Evolutionary conservation across 2,797 vertebrate species (phyloP).

Genomic region (Allobates femoralis): DNA sequence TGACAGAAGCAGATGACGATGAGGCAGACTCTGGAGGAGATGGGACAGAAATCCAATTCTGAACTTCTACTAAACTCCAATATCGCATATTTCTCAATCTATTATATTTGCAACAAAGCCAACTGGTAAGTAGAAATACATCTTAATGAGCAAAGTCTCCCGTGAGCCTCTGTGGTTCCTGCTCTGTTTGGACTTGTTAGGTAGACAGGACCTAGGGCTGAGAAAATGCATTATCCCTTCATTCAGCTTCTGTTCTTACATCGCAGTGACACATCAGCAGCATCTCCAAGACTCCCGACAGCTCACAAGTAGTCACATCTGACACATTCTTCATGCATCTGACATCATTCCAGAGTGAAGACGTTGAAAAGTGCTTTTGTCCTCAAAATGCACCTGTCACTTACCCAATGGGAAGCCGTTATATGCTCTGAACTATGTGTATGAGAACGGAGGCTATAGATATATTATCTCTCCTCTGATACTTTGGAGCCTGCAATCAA

Average conservation of each 20-base stretch:
- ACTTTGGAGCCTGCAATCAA: background rate
- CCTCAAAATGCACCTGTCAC: constrained; percentile 26
- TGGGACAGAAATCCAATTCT: too few species aligned
- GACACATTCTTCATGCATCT: constrained; percentile 25
- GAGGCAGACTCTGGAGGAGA: too few species aligned
- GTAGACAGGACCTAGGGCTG: constrained; percentile 55
- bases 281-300: constrained; percentile 41
- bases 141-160: constrained; percentile 13
- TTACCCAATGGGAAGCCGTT: background rate
- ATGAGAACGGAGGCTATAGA: background rate
- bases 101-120: background rate
- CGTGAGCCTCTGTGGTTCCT: background rate
- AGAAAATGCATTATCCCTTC: constrained; percentile 23
- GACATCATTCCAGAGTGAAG: constrained; percentile 33
- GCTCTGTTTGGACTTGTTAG: constrained; percentile 47
- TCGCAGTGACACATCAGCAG: constrained; percentile 56
- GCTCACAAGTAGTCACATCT: constrained; percentile 40
- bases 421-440: background rate
- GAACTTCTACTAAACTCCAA: background rate
- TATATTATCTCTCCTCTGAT: background rate
- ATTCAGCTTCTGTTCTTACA: constrained; percentile 1
- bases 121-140: background rate
- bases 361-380: background rate
- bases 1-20: too few species aligned
- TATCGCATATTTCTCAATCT: background rate